Evolutionary conservation across 2,888 invertebrate species (phyloP).

Genomic region (Catocala nupta): DNA sequence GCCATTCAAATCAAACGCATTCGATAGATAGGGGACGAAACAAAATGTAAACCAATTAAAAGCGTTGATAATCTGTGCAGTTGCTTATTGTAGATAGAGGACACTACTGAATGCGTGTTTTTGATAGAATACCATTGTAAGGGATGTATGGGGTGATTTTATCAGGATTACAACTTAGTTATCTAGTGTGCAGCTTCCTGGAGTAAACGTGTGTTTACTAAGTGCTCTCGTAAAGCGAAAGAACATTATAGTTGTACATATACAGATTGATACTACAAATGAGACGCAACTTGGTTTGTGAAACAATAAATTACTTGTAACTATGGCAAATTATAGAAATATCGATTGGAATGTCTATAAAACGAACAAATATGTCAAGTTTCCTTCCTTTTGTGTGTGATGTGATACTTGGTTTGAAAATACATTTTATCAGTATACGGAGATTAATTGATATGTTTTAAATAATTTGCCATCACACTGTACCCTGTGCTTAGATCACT

Average conservation of each 20-base stretch:
- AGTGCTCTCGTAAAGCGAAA: no score
- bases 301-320: no score
- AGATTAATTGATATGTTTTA: constrained; percentile 10
- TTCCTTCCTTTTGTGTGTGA: no score
- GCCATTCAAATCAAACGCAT: constrained; percentile 71
- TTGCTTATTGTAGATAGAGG: constrained; percentile 65
- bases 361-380: no score
- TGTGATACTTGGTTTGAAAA: no score
- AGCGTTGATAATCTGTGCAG: constrained; percentile 75
- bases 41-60: constrained; percentile 80
- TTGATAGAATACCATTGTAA: constrained; percentile 62
- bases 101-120: constrained; percentile 61
- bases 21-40: constrained; percentile 61
- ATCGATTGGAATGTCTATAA: no score
- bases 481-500: constrained; percentile 68
- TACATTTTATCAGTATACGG: no score
- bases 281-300: no score
- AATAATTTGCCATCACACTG: constrained; percentile 41
- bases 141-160: constrained; percentile 42
- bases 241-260: no score
- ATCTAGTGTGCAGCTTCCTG: background rate
- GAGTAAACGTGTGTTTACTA: no score
- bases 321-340: no score
- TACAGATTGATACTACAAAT: no score
- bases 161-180: constrained; percentile 9